Evolutionary conservation across 1,140 invertebrate species (phyloP), one percentile per base, ranked within the genome.

Genomic region (Cecropterus lyciades): DNA sequence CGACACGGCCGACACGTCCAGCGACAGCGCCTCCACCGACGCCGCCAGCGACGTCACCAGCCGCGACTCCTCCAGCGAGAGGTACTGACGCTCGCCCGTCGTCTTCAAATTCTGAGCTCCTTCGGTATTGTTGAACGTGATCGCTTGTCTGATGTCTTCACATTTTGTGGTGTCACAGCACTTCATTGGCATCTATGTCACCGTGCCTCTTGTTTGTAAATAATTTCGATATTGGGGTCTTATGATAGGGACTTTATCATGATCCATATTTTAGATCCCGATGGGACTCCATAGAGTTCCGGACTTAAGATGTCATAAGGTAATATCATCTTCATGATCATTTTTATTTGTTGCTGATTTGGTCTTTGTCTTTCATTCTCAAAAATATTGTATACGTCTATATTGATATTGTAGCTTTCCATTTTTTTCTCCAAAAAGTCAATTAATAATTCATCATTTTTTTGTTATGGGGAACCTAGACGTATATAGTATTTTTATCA

Each of bases 31-130:
- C n/a, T 71, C 79, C 30, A 91, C 86, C 14, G 84, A 91, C 73
- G 88, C 87, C 13, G 85, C 87, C 51, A 91, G 88, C 77, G 86
- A 89, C 72, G 79, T 90, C 75, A 90, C 87, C 45, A 91, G 86
- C 73, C 77, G 80, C 27, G 82, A 87, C 73, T 89, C 89, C 15
- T 79, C 78, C 57, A 83, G 81, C n/a, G 82, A 83, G 20, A 65
- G 79, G 30, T 87, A 87, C 74, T 87, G 76, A 85, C 53, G 40
- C 17, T 42, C 33, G 16, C 11, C 17, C 14, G 59, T 15, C 14
- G 43, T 60, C 14, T 7, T 48, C 20, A 17, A 33, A 45, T 17
- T 60, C 27, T 62, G 8, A n/a, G 33, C 27, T 51, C 24, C 30
- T 40, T 51, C 59, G 40, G 59, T 62, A 51, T 62, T 62, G 46